Evolutionary conservation across 2,113 vertebrate species (phyloP), one percentile per base, ranked within the genome.

Genomic region (Formicarius rufipectus): DNA sequence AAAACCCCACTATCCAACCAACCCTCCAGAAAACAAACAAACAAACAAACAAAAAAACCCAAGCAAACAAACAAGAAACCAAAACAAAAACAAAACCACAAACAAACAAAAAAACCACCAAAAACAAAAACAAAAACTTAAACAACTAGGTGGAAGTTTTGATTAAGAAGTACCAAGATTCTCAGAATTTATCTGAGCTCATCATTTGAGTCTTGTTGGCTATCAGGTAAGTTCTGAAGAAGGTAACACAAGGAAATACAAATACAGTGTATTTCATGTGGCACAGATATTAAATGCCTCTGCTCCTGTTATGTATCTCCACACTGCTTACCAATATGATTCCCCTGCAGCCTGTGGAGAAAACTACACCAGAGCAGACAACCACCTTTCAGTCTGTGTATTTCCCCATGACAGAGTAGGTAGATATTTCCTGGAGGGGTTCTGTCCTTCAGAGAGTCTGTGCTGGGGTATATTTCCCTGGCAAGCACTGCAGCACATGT

Each of bases 401-500:
- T 15, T 31, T 85, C 35, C 13, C 8, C 6, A 25, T 6, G 9
- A 2, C 0, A 1, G 18, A 76, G 15, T 3, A 42, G 22, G 20
- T 56, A 42, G 50, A 44, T 37, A 5, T 50, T 75, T 91, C 33
- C 76, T 52, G 35, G 60, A 74, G 55, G 35, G 50, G 30, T 16
- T 59, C 28, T 33, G 33, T 10, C 19, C 45, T 56, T 30, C 4
- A 6, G 66, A 89, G 39, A 78, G 9, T 20, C 22, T 8, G 28
- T 14, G 13, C 10, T 56, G 37, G 40, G 47, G 14, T 14, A 79
- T 15, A 25, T 66, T 67, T 66, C 74, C 17, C 45, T 47, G 31
- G 58, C 0, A 12, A 63, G 18, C 0, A 4, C 24, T 44, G 35
- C 13, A 55, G n/a, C 1, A 2, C 30, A 27, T 5, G 12, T 6